Evolutionary conservation across 2,888 invertebrate genomes (phyloP).

Genomic region (Trachelus troglodyta): DNA sequence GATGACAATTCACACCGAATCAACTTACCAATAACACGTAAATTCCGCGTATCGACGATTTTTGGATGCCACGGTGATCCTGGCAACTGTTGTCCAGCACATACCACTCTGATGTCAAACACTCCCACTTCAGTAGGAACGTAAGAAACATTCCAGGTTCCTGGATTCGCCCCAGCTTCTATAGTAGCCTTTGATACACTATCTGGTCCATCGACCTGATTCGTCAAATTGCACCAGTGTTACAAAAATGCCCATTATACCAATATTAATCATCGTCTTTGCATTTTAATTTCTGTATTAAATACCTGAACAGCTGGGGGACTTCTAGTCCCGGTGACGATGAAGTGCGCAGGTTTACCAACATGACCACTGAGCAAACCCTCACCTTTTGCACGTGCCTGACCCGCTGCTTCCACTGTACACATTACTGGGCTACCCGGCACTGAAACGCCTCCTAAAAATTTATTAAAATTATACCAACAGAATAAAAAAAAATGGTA

Average conservation of each 20-base stretch:
- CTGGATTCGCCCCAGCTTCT: constrained; percentile 76
- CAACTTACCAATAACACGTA: constrained; percentile 67
- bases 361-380: constrained; percentile 70
- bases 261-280: constrained; percentile 7
- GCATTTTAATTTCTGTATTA: neutral
- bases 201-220: constrained; percentile 72
- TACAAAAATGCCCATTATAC: neutral
- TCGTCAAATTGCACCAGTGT: neutral
- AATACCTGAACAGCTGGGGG: constrained; percentile 62
- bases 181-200: constrained; percentile 70
- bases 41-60: constrained; percentile 71
- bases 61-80: constrained; percentile 88
- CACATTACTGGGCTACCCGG: constrained; percentile 70
- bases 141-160: constrained; percentile 91
- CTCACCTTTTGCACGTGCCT: constrained; percentile 72
- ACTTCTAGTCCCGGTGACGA: constrained; percentile 61
- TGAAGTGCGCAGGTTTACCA: constrained; percentile 69
- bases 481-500: neutral
- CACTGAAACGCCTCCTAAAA: constrained; percentile 58
- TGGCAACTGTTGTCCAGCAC: constrained; percentile 70
- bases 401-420: constrained; percentile 71
- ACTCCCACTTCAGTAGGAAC: constrained; percentile 91
- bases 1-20: neutral
- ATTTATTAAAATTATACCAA: neutral
- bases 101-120: constrained; percentile 88